A percentile compares a stretch with the other conserved stretches of the same genome.
Conservation (phyloP, 2,888 invertebrate species). For the Galeopsomyia nigrocyanea region DNA sequence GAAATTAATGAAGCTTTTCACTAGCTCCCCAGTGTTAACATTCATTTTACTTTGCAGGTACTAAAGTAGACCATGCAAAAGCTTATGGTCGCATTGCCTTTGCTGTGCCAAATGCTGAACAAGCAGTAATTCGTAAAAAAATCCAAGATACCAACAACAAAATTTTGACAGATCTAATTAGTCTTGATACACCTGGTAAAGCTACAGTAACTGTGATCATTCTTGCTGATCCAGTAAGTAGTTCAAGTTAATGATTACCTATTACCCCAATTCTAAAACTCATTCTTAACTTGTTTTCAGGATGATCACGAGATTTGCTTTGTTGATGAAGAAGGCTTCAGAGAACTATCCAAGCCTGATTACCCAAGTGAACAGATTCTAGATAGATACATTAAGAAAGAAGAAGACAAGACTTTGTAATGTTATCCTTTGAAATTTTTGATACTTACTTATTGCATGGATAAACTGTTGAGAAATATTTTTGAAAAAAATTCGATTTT, state of each 20-base stretch:
- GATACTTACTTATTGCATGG: background rate
- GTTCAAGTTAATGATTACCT: slow-evolving; percentile 70
- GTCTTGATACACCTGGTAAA: slow-evolving; percentile 97
- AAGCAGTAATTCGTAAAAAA: slow-evolving; percentile 81
- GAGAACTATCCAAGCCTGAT: slow-evolving; percentile 88
- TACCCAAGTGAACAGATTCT: slow-evolving; percentile 85
- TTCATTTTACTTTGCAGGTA: slow-evolving; percentile 67
- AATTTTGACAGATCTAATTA: slow-evolving; percentile 90
- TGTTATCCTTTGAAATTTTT: background rate
- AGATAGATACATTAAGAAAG: slow-evolving; percentile 80
- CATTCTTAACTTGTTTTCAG: slow-evolving; percentile 65
- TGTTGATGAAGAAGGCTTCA: slow-evolving; percentile 96
- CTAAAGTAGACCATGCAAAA: slow-evolving; percentile 83
- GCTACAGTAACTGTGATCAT: slow-evolving; percentile 97
- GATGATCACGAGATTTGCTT: slow-evolving; percentile 99
- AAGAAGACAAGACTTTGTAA: slow-evolving; percentile 66
- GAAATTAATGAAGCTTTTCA: background rate
- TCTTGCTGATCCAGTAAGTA: slow-evolving; percentile 87
- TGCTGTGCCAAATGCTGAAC: slow-evolving; percentile 83
- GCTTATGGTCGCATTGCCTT: slow-evolving; percentile 98
- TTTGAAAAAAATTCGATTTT: background rate
- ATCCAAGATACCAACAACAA: slow-evolving; percentile 80
- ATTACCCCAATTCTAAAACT: background rate
- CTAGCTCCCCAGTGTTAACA: slow-evolving; percentile 3
- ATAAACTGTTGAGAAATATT: background rate